Evolutionary conservation across 2,797 vertebrate genomes (phyloP).

Genomic region (Lepus townsendii): DNA sequence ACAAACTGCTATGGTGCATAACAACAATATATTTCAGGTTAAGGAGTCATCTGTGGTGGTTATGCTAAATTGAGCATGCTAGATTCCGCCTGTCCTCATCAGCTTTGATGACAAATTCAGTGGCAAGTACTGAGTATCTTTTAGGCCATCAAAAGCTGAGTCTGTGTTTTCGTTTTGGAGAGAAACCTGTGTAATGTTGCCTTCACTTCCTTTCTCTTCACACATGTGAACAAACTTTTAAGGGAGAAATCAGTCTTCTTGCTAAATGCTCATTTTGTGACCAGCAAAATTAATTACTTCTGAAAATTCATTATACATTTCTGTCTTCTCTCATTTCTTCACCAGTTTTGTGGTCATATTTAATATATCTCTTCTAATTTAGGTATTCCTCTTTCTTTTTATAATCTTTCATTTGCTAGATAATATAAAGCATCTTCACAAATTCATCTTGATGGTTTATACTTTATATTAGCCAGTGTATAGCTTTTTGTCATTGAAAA

Average conservation of each 20-base stretch:
- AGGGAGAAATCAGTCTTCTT: constrained; percentile 49
- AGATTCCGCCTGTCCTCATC: background rate
- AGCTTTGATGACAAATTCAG: background rate
- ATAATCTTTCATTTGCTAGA: background rate
- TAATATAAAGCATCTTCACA: constrained; percentile 51
- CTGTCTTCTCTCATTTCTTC: constrained; percentile 52
- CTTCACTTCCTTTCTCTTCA: background rate
- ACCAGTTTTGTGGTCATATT: constrained; percentile 42
- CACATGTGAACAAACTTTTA: constrained; percentile 35
- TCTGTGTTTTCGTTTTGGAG: background rate
- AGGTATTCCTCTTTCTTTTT: background rate
- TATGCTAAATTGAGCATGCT: background rate
- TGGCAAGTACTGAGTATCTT: background rate
- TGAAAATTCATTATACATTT: constrained; percentile 49
- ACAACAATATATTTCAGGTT: background rate
- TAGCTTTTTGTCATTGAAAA: constrained; percentile 54
- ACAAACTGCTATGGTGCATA: background rate
- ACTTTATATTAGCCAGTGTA: constrained; percentile 10
- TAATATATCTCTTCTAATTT: constrained; percentile 58
- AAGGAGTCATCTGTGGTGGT: background rate
- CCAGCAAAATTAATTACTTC: constrained; percentile 52
- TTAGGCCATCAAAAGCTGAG: background rate
- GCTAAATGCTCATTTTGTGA: constrained; percentile 61
- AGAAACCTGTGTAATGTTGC: background rate
- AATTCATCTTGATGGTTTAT: constrained; percentile 29